Evolutionary conservation across 1,140 invertebrate species (phyloP).

Genomic region (Neodiprion pinetum): DNA sequence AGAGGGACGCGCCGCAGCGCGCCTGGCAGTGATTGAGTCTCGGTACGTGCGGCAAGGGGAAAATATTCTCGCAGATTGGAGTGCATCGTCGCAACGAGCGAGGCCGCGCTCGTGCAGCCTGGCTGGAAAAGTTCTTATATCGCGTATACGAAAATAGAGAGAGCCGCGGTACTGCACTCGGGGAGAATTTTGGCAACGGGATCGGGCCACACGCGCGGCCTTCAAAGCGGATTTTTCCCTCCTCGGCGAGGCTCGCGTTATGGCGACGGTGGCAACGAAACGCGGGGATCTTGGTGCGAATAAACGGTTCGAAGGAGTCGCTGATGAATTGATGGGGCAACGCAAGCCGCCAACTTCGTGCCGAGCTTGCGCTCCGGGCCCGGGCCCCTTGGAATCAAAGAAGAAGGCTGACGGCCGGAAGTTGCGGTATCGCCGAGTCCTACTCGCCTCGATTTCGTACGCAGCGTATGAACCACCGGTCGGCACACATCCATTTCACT

Average conservation of each 20-base stretch:
- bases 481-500: no score
- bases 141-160: slow-evolving; percentile 15
- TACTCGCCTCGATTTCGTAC: not conserved
- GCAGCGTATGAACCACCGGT: not conserved
- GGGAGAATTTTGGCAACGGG: slow-evolving; percentile 18
- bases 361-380: not conserved
- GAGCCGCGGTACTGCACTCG: not conserved
- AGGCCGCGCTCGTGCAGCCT: no score
- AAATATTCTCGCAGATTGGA: no score
- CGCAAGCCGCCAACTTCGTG: no score
- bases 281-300: not conserved
- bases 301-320: no score
- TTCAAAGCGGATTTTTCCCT: slow-evolving; percentile 19
- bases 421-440: not conserved
- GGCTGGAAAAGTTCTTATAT: no score
- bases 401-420: not conserved
- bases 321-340: no score
- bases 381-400: not conserved
- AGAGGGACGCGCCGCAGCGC: no score
- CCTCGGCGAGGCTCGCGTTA: not conserved
- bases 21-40: no score
- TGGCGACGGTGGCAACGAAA: not conserved
- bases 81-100: no score
- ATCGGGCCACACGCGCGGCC: slow-evolving; percentile 20
- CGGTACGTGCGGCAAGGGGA: no score